These are phyloP conservation scores for Mechanitis messenoides DNA, from an alignment of 2,888 invertebrate genomes.

Conservation along the genomic window DNA sequence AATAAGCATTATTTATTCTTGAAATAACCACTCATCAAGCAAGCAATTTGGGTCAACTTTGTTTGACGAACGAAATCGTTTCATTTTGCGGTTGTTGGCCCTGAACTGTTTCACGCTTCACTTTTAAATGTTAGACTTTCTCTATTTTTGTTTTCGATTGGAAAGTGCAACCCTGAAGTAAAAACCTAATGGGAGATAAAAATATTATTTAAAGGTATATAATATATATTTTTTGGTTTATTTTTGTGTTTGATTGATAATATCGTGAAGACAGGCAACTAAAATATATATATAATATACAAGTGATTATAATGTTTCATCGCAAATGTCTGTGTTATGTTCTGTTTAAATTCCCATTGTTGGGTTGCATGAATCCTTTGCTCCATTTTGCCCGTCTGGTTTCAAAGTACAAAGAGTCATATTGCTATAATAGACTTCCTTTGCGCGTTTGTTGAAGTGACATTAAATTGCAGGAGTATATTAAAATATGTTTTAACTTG, in stretches of 20 bases:
- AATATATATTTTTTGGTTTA: no score
- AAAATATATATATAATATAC: no score
- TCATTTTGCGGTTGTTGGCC: conserved; percentile 7
- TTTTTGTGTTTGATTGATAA: no score
- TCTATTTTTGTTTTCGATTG: no score
- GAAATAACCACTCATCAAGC: background rate
- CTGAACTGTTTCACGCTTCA: no score
- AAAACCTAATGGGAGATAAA: no score
- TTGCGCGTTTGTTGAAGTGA: background rate
- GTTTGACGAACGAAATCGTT: conserved; percentile 16
- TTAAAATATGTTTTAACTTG: background rate
- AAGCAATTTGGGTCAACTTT: conserved; percentile 14
- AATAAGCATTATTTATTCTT: no score
- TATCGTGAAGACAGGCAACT: no score
- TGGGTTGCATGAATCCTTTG: conserved; percentile 1
- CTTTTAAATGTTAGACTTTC: no score
- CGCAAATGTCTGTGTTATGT: background rate
- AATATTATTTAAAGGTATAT: no score
- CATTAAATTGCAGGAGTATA: conserved; percentile 3
- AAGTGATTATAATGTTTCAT: background rate
- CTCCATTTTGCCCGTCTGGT: conserved; percentile 1
- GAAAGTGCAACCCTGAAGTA: no score
- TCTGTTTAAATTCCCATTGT: background rate
- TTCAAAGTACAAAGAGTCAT: conserved; percentile 4
- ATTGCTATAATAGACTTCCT: conserved; percentile 1